Evolutionary conservation across 2,888 invertebrate species (phyloP), one percentile per base, ranked within the genome.

Genomic region (Dicycla oo): DNA sequence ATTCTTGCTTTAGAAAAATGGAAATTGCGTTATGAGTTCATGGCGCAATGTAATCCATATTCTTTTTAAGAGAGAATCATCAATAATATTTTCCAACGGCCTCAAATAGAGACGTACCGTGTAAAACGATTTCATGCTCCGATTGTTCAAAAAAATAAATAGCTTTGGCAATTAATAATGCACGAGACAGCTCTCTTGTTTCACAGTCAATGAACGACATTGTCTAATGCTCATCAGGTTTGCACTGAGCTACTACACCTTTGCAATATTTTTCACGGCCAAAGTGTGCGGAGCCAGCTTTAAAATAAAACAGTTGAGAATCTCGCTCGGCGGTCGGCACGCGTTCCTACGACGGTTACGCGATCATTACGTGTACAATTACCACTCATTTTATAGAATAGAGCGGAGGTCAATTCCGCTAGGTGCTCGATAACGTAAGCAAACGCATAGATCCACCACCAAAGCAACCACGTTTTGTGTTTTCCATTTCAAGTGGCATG

Each of bases 281-380:
- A 92, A 85, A 89, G 90, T 89, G 79, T 84, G 86, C 88, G 84
- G 88, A 91, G 93, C 92, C 92, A 93, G 91, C 87, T 90, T 94
- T 91, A 94, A 95, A 95, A 95, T 95, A 95, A 95, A 94, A 94
- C 95, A 95, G 95, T 95, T 90, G 91, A 90, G 91, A 90, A 90
- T 93, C 91, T 93, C 89, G 93, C 90, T 90, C 91, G 91, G 91
- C 87, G 90, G 90, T 87, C 89, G 89, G 87, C 88, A 91, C 93
- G 93, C 92, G 93, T 89, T 86, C 80, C 82, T 85, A 82, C 85
- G 75, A 80, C 83, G 87, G 85, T 90, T 87, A 88, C 88, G 87
- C 86, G 88, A 80, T 80, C 83, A 87, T 92, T 91, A 89, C 90
- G 90, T 88, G 88, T 86, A 88, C 86, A 89, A 90, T 91, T 91